These are phyloP conservation scores for Podotricha telesiphe DNA, from an alignment of 2,888 invertebrate species.

Conservation along the genomic window DNA sequence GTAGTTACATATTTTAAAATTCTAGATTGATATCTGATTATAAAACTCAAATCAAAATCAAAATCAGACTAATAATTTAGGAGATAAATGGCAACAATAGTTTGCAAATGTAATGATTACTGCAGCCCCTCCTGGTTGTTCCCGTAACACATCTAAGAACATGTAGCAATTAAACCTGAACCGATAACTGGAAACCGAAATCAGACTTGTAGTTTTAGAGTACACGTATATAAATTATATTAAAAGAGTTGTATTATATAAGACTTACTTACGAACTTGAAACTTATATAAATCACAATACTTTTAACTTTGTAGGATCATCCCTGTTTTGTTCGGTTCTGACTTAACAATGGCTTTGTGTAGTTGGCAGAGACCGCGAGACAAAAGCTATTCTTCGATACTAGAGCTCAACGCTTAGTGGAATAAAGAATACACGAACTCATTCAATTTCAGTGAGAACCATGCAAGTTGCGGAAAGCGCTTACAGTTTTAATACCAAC, in stretches of 20 bases:
- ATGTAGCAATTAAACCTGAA: too few relatives aligned
- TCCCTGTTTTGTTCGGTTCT: slow-evolving; percentile 21
- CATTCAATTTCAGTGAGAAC: slow-evolving; percentile 22
- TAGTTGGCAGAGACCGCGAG: slow-evolving; percentile 24
- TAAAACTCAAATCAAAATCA: too few relatives aligned
- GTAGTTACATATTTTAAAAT: too few relatives aligned
- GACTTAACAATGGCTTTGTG: slow-evolving; percentile 27
- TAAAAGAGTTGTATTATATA: background rate
- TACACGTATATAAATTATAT: background rate
- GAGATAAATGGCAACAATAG: too few relatives aligned
- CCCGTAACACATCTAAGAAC: too few relatives aligned
- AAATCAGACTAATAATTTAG: too few relatives aligned
- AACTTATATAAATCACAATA: slow-evolving; percentile 10
- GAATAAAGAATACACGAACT: slow-evolving; percentile 27
- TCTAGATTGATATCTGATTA: too few relatives aligned
- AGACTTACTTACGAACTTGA: background rate
- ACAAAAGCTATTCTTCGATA: slow-evolving; percentile 25
- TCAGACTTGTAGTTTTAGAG: too few relatives aligned
- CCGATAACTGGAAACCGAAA: too few relatives aligned
- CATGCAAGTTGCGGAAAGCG: slow-evolving; percentile 4
- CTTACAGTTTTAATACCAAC: slow-evolving; percentile 14
- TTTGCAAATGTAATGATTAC: too few relatives aligned
- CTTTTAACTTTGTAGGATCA: slow-evolving; percentile 23
- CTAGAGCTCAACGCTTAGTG: slow-evolving; percentile 22
- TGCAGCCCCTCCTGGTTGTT: too few relatives aligned